Evolutionary conservation across 2,888 invertebrate genomes (phyloP), one percentile per base, ranked within the genome.

Genomic region (Lydus trimaculatus): DNA sequence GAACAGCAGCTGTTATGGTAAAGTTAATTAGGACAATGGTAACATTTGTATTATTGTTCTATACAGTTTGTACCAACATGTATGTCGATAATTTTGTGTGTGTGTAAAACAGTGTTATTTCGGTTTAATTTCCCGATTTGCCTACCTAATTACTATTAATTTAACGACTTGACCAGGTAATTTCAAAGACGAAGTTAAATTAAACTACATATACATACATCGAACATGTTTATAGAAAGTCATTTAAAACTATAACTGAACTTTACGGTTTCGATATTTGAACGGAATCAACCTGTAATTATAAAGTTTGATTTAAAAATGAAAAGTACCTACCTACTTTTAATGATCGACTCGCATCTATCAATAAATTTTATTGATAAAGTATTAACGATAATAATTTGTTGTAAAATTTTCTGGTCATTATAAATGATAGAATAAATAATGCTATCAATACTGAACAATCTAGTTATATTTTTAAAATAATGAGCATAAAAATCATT

Each of bases 111-210:
- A 66, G 52, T 68, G 65, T 68, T 70, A 64, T 65, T 66, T 63
- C 59, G 58, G 65, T 66, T 66, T 62, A 59, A 66, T 66, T 13
- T 25, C 13, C 11, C 15, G 25, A 25, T 56, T 56, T 60, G 31
- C 58, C 58, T 63, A 56, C 62, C 60, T 71, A 66, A 71, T 73
- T 73, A 69, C 69, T 60, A 56, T 65, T 71, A 66, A 71, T 71
- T 73, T 68, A 66, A 72, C 67, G 69, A 66, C 66, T 65, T 63
- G 52, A 31, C 23, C 60, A 62, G 67, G 69, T 67, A 71, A 65
- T 67, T 63, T 28, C 64, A 60, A 62, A 65, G 58, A 62, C 43
- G 20, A 20, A 11, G n/a, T 20, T 20, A 25, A 56, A 25, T 25
- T 56, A 25, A 56, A 56, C 56, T 20, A 56, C 43, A 43, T 17